These are phyloP conservation scores for Lampris megalopsis DNA, from an alignment of 2,113 vertebrate species.

Conservation along the genomic window DNA sequence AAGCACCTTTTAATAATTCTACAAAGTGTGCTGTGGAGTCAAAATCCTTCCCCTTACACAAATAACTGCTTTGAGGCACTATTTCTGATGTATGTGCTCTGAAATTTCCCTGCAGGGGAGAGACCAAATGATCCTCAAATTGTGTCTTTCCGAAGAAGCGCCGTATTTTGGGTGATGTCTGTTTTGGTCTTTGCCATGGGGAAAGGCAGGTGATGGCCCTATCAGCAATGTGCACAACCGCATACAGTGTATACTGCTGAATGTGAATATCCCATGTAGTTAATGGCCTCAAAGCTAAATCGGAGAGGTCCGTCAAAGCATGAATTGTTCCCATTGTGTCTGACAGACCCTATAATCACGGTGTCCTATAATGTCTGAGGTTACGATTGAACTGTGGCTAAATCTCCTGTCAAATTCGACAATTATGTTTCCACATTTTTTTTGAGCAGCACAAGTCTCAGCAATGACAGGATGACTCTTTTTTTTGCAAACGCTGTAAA, in stretches of 20 bases:
- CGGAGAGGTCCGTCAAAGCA: background rate
- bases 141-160: background rate
- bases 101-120: conserved; percentile 24
- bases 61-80: conserved; percentile 40
- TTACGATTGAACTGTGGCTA: background rate
- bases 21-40: conserved; percentile 31
- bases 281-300: background rate
- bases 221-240: background rate
- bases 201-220: background rate
- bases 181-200: conserved; percentile 6
- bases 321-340: background rate
- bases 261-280: background rate
- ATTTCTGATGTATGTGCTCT: background rate
- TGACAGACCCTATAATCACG: conserved; percentile 5
- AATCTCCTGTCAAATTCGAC: background rate
- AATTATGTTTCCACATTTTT: background rate
- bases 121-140: background rate
- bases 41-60: conserved; percentile 35
- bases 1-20: conserved; percentile 45
- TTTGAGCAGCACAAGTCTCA: background rate
- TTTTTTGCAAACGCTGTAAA: too few relatives aligned
- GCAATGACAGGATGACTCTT: too few relatives aligned
- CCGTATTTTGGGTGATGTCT: background rate
- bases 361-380: background rate
- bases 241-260: background rate